Base-by-base conservation (phyloP, 2,113 vertebrate genomes). In the Aplodontia rufa region DNA sequence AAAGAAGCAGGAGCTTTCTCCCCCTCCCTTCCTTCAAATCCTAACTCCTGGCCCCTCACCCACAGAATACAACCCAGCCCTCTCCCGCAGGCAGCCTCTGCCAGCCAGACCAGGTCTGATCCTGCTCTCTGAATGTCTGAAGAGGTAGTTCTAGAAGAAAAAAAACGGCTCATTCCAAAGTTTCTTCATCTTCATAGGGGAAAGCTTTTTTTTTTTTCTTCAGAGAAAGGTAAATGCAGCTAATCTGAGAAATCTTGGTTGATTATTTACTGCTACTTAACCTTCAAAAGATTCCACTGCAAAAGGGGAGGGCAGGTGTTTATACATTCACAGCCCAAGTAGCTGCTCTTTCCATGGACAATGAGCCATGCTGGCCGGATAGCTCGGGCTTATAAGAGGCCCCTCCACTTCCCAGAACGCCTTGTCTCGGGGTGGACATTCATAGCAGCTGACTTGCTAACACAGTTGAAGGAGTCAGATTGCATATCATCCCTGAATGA, bases 191-290 rank as follows among this genome's bases (percentile, higher is more conserved):
- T 97, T 82, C 45, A 71, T 45, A 42, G 96, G 96, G 53, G 47
- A 37, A 3, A 60, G 30, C 19, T 7, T 35, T 35, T 64, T 28
- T 64, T 68, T 68, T 91, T 68, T 20, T 89, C 84, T 96, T 97
- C 87, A 95, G 93, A 97, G 95, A 97, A 96, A 97, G 92, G 94
- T 96, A 96, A 98, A 94, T 55, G 72, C 71, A 98, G 92, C 97
- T 92, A 97, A 98, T 97, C 96, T 97, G 92, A 96, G 96, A 98
- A 98, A 95, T 97, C 97, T 96, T 97, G 97, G 98, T 98, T 98
- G 97, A 98, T 98, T 94, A 98, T 98, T 98, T 98, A 98, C 98
- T 96, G 91, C 88, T 91, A 47, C 20, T 96, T 98, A 97, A 97
- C 93, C 87, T 93, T 96, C n/a, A 37, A 97, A 98, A 98, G 97